A percentile compares a stretch with the other conserved stretches of the same genome.
These are phyloP conservation scores for Hippocampus comes DNA, from an alignment of 2,113 vertebrate species.

Conservation along the genomic window DNA sequence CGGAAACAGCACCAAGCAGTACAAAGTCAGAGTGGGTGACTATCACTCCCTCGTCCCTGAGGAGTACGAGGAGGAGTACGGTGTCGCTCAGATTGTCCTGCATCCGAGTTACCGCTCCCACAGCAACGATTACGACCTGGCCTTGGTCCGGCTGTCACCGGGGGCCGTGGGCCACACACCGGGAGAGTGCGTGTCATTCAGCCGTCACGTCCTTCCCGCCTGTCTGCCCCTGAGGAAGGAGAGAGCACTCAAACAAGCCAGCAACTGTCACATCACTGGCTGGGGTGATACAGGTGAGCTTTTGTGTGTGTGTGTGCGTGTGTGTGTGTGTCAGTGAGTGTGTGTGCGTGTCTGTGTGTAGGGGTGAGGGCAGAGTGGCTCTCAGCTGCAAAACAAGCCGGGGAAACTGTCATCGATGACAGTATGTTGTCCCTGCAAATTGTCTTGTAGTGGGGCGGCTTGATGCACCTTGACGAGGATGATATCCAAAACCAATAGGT, in stretches of 20 bases:
- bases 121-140: constrained; percentile 90
- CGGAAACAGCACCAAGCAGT: constrained; percentile 84
- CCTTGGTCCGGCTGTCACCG: constrained; percentile 81
- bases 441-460: background rate
- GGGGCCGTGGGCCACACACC: constrained; percentile 57
- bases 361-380: background rate
- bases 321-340: constrained; percentile 4
- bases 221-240: constrained; percentile 84
- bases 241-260: constrained; percentile 80
- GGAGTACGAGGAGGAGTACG: constrained; percentile 88
- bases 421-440: background rate
- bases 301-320: constrained; percentile 12
- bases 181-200: constrained; percentile 76
- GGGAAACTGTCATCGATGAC: background rate
- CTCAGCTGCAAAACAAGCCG: constrained; percentile 2
- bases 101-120: constrained; percentile 80
- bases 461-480: background rate
- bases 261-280: constrained; percentile 89
- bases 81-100: constrained; percentile 79
- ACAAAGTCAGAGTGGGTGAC: constrained; percentile 88
- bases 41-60: constrained; percentile 91
- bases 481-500: background rate
- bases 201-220: constrained; percentile 82
- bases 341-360: constrained; percentile 2
- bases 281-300: constrained; percentile 96